A percentile compares a stretch with the other conserved stretches of the same genome.
These are phyloP conservation scores for Apis dorsata DNA, from an alignment of 1,140 invertebrate genomes.

Conservation along the genomic window DNA sequence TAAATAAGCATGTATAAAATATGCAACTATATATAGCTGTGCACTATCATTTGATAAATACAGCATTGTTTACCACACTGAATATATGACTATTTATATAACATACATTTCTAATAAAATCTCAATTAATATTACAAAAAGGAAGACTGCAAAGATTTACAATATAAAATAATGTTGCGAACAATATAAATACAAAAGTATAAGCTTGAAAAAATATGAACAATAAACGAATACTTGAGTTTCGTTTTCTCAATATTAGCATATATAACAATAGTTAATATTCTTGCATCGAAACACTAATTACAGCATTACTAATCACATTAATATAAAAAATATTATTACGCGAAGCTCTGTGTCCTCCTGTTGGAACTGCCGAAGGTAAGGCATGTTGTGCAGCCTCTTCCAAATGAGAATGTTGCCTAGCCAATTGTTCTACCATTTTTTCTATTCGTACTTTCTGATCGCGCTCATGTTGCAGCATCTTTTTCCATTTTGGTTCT, in stretches of 20 bases:
- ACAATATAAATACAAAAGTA: conserved; percentile 4
- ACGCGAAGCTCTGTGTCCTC: conserved; percentile 76
- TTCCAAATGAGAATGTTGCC: conserved; percentile 96
- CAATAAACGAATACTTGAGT: neutral
- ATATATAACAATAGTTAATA: neutral
- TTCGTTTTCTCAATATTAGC: neutral
- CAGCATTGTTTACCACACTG: neutral
- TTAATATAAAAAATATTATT: conserved; percentile 66
- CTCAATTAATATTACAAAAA: conserved; percentile 6
- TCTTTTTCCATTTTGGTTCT: conserved; percentile 93
- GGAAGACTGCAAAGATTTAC: neutral
- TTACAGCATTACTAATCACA: conserved; percentile 11
- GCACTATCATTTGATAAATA: conserved; percentile 14
- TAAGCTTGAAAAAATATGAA: conserved; percentile 12
- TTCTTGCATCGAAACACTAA: conserved; percentile 1
- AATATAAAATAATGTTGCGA: conserved; percentile 2
- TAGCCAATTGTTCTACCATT: conserved; percentile 97
- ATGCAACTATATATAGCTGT: neutral
- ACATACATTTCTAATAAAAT: conserved; percentile 16
- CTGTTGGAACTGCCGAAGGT: conserved; percentile 75
- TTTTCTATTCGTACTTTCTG: conserved; percentile 96
- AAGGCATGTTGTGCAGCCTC: conserved; percentile 86
- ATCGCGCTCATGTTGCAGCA: conserved; percentile 96
- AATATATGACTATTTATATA: neutral
- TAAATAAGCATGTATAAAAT: neutral